These are phyloP conservation scores for Bradysia coprophila DNA, from an alignment of 1,140 invertebrate genomes.

Conservation along the genomic window DNA sequence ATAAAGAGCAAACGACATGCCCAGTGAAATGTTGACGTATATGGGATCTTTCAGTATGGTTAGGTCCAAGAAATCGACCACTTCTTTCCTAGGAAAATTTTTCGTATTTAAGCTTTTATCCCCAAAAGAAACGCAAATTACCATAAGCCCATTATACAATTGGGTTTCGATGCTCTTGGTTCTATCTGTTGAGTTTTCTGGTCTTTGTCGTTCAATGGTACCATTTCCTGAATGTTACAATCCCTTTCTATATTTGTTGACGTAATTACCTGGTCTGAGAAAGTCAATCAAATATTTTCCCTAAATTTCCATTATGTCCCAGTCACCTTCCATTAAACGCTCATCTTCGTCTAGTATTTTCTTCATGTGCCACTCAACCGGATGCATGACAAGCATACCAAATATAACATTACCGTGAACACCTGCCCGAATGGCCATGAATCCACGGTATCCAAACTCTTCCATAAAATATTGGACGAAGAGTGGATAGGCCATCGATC, in stretches of 20 bases:
- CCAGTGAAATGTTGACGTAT: constrained; percentile 37
- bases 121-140: too few relatives aligned
- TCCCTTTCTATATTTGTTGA: too few relatives aligned
- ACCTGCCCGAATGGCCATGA: constrained; percentile 34
- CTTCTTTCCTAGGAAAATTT: constrained; percentile 21
- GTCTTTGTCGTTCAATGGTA: too few relatives aligned
- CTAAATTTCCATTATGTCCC: too few relatives aligned
- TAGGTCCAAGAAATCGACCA: constrained; percentile 33
- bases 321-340: too few relatives aligned
- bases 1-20: constrained; percentile 31
- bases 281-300: constrained; percentile 1
- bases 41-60: constrained; percentile 33
- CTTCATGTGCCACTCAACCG: constrained; percentile 46
- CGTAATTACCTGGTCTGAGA: too few relatives aligned
- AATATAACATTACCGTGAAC: constrained; percentile 39
- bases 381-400: constrained; percentile 41
- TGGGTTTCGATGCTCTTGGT: too few relatives aligned
- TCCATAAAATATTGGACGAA: constrained; percentile 27
- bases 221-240: too few relatives aligned
- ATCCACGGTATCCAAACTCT: constrained; percentile 38
- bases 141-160: too few relatives aligned
- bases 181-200: too few relatives aligned
- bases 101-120: too few relatives aligned
- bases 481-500: constrained; percentile 34
- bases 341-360: too few relatives aligned